Evolutionary conservation across 2,113 vertebrate species (phyloP).

Genomic region (Platycercus adscitus): DNA sequence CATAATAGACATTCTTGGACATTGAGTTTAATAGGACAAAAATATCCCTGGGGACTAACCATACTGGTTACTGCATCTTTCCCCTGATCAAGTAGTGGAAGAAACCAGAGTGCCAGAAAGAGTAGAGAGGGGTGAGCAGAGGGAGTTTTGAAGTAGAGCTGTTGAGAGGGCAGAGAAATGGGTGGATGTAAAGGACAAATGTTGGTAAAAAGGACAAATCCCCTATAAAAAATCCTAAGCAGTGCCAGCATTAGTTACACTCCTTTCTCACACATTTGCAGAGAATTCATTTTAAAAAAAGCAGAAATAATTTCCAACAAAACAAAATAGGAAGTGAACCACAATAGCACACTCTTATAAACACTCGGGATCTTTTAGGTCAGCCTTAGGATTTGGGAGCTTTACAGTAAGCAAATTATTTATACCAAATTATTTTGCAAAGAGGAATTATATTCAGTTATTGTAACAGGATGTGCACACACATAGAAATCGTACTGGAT

Average conservation of each 20-base stretch:
- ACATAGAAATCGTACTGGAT: neutral
- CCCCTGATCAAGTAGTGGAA: neutral
- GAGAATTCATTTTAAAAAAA: neutral
- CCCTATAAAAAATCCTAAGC: neutral
- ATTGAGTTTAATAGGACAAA: neutral
- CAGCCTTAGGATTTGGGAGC: neutral
- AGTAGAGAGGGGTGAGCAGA: neutral
- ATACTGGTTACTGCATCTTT: neutral
- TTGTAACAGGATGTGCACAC: accelerated
- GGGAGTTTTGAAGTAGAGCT: neutral
- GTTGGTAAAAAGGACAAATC: neutral
- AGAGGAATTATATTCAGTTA: neutral
- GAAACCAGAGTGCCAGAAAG: neutral
- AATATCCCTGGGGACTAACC: neutral
- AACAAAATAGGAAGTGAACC: neutral
- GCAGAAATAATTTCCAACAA: neutral
- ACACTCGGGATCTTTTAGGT: neutral
- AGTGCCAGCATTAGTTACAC: neutral
- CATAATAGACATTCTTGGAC: neutral
- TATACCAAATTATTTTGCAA: neutral
- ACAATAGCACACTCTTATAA: neutral
- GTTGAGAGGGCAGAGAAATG: neutral
- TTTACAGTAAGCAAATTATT: neutral
- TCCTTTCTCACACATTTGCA: neutral
- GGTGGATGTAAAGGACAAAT: neutral